Conservation (phyloP, 2,888 invertebrate genomes). For the Psococerastis gibbosa region DNA sequence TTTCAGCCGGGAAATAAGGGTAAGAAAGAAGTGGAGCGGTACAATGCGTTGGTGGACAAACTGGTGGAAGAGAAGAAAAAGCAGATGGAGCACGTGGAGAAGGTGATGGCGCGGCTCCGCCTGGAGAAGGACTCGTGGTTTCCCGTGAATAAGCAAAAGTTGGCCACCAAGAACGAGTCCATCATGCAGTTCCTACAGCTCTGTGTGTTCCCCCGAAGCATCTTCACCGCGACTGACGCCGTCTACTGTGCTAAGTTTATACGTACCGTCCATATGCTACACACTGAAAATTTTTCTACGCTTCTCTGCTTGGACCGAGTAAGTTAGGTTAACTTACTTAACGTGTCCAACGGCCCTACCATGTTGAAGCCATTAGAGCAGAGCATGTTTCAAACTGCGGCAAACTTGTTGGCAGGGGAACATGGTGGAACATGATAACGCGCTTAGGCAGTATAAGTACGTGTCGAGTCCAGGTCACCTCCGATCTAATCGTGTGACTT, state of each 20-base stretch:
- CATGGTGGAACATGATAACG: too few relatives aligned
- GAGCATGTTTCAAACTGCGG: too few relatives aligned
- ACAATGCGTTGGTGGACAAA: constrained; percentile 73
- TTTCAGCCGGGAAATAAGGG: constrained; percentile 53
- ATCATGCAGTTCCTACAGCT: constrained; percentile 91
- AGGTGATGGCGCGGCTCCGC: constrained; percentile 45
- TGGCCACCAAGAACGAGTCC: constrained; percentile 88
- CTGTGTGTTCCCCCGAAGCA: constrained; percentile 91
- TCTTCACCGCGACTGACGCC: constrained; percentile 91
- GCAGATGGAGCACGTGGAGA: constrained; percentile 85
- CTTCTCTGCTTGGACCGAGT: constrained; percentile 93
- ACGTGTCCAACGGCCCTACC: too few relatives aligned
- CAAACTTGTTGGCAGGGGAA: too few relatives aligned
- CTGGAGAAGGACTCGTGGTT: constrained; percentile 72
- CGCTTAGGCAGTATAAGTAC: too few relatives aligned
- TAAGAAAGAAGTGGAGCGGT: constrained; percentile 88
- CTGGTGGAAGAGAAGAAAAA: constrained; percentile 83
- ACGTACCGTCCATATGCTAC: constrained; percentile 81
- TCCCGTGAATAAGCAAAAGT: constrained; percentile 60
- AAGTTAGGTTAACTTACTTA: constrained; percentile 24
- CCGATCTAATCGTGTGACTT: too few relatives aligned
- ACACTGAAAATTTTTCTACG: constrained; percentile 94
- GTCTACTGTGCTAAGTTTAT: constrained; percentile 96
- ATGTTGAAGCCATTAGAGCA: too few relatives aligned
- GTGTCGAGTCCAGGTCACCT: too few relatives aligned